Conservation (phyloP, 2,113 vertebrate genomes). For the Pristiophorus japonicus region DNA sequence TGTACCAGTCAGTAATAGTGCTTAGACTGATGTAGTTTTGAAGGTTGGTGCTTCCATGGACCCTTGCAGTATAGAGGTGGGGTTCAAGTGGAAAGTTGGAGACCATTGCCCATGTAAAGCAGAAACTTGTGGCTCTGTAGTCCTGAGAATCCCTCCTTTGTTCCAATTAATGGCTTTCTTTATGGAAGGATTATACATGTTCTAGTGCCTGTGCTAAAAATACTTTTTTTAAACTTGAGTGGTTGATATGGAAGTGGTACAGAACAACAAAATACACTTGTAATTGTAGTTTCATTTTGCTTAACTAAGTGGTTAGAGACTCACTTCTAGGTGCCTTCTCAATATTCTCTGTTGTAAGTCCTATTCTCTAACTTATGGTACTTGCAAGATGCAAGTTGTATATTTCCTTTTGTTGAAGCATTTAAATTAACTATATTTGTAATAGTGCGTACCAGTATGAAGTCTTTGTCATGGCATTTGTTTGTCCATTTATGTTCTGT, state of each 20-base stretch:
- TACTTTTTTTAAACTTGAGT: background rate
- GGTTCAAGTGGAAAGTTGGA: background rate
- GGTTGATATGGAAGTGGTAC: background rate
- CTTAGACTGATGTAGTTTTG: background rate
- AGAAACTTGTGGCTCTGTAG: background rate
- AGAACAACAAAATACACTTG: background rate
- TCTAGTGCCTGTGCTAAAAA: background rate
- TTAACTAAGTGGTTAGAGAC: background rate
- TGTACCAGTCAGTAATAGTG: background rate
- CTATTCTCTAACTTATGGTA: background rate
- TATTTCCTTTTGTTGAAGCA: background rate
- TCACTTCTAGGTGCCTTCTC: background rate
- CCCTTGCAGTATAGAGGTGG: background rate
- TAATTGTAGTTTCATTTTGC: background rate
- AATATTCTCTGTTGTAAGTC: background rate
- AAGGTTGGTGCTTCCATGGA: background rate
- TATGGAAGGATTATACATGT: no score
- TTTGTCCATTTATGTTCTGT: background rate
- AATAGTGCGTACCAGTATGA: background rate
- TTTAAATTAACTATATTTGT: background rate
- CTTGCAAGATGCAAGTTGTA: background rate
- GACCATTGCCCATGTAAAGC: background rate
- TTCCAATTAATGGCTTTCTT: background rate
- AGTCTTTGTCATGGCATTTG: background rate
- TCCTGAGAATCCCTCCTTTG: background rate